phyloP scores from a whole-genome alignment of 30 jellyfish, hydroid and myxozoan species.

The Aurelia coerulea region DNA sequence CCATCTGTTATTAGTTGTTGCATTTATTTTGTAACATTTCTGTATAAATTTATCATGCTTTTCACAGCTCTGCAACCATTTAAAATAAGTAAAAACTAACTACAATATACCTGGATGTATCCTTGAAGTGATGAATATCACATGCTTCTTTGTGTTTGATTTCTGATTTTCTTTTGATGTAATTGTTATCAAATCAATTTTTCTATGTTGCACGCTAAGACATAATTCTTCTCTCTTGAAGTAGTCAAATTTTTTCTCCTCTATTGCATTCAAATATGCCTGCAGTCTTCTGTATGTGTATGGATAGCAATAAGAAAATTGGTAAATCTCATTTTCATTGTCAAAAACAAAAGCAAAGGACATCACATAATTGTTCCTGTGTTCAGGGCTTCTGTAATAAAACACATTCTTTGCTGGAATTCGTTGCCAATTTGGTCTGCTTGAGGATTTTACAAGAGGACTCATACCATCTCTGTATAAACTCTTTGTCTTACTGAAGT shows the following conservation, averaged over 20 bases:
- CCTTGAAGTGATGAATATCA: conserved; percentile 90
- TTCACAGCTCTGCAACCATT: no score
- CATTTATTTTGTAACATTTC: no score
- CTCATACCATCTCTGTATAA: conserved; percentile 95
- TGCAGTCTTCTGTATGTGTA: conserved; percentile 90
- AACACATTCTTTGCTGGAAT: conserved; percentile 91
- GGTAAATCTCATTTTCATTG: conserved; percentile 83
- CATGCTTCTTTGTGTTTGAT: conserved; percentile 62
- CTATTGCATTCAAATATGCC: conserved; percentile 62
- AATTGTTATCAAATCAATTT: conserved; percentile 82
- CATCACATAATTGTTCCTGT: conserved; percentile 87
- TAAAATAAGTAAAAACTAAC: no score
- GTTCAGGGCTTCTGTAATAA: conserved; percentile 93
- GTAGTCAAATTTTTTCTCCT: conserved; percentile 53
- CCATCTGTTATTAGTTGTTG: no score
- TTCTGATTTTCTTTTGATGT: conserved; percentile 79
- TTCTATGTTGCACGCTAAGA: conserved; percentile 87
- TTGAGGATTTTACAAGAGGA: conserved; percentile 92
- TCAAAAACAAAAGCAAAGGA: conserved; percentile 97
- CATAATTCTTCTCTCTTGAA: conserved; percentile 83
- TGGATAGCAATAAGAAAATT: conserved; percentile 89
- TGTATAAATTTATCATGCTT: no score
- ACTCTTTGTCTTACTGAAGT: conserved; percentile 93
- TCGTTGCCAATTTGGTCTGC: conserved; percentile 93
- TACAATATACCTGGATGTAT: conserved; percentile 85